These are phyloP conservation scores for Muntiacus muntjak DNA, from an alignment of 2,113 vertebrate species.

Conservation along the genomic window DNA sequence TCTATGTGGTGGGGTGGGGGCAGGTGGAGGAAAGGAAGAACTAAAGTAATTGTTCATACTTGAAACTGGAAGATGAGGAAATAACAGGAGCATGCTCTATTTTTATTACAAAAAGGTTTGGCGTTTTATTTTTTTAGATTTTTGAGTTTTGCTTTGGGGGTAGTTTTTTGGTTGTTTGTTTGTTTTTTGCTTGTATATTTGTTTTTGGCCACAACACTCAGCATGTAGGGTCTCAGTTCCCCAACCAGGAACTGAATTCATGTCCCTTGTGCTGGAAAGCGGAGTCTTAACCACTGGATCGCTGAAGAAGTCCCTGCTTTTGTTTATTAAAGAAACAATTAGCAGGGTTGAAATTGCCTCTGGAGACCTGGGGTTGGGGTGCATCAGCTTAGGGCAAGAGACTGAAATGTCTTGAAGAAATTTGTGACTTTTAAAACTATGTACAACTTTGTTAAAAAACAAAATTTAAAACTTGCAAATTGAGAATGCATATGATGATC, in stretches of 20 bases:
- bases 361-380: background rate
- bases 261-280: background rate
- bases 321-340: background rate
- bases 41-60: background rate
- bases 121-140: background rate
- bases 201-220: background rate
- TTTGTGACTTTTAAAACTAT: background rate
- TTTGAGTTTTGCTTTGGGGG: background rate
- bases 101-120: background rate
- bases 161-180: background rate
- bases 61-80: background rate
- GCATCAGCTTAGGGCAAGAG: background rate
- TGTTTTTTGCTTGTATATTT: background rate
- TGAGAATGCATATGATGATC: background rate
- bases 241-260: background rate
- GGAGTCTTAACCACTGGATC: background rate
- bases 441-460: background rate
- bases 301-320: background rate
- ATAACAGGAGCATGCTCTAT: background rate
- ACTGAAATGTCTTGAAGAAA: background rate
- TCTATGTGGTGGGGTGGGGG: too few relatives aligned
- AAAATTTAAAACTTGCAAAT: background rate
- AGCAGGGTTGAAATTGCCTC: background rate
- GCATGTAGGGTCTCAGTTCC: background rate
- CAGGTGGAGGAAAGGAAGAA: background rate